Base-by-base conservation (phyloP, 2,888 invertebrate species). In the Tiliacea aurago region DNA sequence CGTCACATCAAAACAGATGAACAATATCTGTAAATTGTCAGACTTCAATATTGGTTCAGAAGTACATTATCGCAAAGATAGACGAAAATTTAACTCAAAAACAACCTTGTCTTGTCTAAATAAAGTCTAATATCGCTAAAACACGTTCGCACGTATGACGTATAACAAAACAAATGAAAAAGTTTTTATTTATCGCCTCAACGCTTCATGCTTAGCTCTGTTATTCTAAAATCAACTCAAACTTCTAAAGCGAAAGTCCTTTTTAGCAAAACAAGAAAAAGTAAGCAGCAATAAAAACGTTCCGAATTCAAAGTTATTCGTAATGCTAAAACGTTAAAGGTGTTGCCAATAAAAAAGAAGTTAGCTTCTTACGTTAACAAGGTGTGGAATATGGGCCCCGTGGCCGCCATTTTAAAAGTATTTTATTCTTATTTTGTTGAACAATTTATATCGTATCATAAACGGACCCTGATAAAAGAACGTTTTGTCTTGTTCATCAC, bases 261-360 rank as follows among this genome's bases (percentile, higher is more conserved):
- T 76, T 84, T 83, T 89, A 28, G 53, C 28, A 51, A 83, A 75
- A 49, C 20, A 23, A 37, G 20, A 23, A 61, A 15, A 63, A 47
- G 15, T 49, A 78, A 88, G 87, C 84, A 87, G 90, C 90, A 93
- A 94, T 95, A 95, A 95, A 93, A 95, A 92, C 90, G 92, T 93
- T 92, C 91, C 89, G 93, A 94, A 94, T 95, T 93, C 95, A 94
- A 95, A 96, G 94, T 95, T 95, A 93, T 94, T 94, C 87, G 92
- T 92, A 94, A 93, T 91, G 91, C 91, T 92, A 92, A 92, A 91
- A 88, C 94, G 93, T 94, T 95, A 95, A 95, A 96, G 95, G 96
- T 95, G 95, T 79, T 87, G 93, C 90, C 93, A 91, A 95, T 96
- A 96, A 96, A 96, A 96, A 94, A 93, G 94, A 95, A 95, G 95